These are phyloP conservation scores for Clarias platycephalus DNA, from an alignment of 2,797 vertebrate species.

Conservation along the genomic window DNA sequence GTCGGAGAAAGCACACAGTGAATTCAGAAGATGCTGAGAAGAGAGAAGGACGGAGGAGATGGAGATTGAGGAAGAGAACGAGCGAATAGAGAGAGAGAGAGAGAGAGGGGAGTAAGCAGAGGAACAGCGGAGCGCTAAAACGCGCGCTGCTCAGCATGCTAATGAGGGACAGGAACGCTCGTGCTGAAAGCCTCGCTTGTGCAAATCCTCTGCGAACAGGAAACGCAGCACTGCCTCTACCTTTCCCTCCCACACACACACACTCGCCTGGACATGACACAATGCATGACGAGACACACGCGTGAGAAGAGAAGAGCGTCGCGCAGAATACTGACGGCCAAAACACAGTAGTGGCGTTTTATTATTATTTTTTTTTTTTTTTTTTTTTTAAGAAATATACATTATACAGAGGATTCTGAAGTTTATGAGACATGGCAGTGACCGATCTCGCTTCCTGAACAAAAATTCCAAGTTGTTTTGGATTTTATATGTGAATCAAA, in stretches of 20 bases:
- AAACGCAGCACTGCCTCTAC: conserved; percentile 63
- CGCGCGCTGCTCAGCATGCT: conserved; percentile 75
- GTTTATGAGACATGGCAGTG: too few relatives aligned
- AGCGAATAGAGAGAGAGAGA: background rate
- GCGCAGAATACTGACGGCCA: too few relatives aligned
- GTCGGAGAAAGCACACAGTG: conserved; percentile 18
- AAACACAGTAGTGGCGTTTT: too few relatives aligned
- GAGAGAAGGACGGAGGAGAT: background rate
- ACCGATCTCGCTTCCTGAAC: too few relatives aligned
- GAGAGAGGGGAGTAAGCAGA: conserved; percentile 20
- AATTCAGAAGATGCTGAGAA: conserved; percentile 45
- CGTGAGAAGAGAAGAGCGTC: too few relatives aligned
- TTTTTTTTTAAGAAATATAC: too few relatives aligned
- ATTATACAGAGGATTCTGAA: too few relatives aligned
- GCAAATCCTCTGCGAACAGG: conserved; percentile 73
- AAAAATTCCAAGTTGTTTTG: too few relatives aligned
- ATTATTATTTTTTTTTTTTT: too few relatives aligned
- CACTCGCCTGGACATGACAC: conserved; percentile 59
- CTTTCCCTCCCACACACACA: background rate
- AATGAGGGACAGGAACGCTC: conserved; percentile 72
- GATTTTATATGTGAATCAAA: too few relatives aligned
- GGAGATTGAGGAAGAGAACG: background rate
- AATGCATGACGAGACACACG: conserved; percentile 15
- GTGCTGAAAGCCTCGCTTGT: conserved; percentile 79
- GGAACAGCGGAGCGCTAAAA: conserved; percentile 69